phyloP scores from a whole-genome alignment of 35 echinoderm and acorn worm genomes.

The Acanthaster planci region DNA sequence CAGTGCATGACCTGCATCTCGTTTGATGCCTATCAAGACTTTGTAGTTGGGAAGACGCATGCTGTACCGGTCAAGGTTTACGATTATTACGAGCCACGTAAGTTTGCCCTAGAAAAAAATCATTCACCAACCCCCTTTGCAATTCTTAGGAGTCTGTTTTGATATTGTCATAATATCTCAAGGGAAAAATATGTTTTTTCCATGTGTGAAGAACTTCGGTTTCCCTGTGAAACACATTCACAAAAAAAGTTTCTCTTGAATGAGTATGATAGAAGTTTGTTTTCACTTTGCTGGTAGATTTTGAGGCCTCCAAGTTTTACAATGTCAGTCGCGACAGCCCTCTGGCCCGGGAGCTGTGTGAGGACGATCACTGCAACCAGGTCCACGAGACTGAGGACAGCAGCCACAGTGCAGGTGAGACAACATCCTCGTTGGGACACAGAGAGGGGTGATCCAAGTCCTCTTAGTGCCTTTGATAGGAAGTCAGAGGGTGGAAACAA shows the following conservation, averaged over 20 bases:
- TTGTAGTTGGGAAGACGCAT: slow-evolving; percentile 75
- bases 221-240: too few relatives aligned
- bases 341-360: slow-evolving; percentile 72
- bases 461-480: too few relatives aligned
- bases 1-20: slow-evolving; percentile 94
- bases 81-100: slow-evolving; percentile 98
- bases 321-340: slow-evolving; percentile 80
- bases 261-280: too few relatives aligned
- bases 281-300: slow-evolving; percentile 43
- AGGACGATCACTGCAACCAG: slow-evolving; percentile 81
- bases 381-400: slow-evolving; percentile 51
- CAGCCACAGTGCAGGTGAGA: slow-evolving; percentile 28
- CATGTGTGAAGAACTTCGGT: neutral
- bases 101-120: slow-evolving; percentile 26
- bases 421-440: too few relatives aligned
- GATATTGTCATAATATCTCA: neutral
- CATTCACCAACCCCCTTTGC: neutral
- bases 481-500: too few relatives aligned
- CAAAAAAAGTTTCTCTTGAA: too few relatives aligned
- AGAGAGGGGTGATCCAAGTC: too few relatives aligned
- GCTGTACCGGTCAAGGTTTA: slow-evolving; percentile 93
- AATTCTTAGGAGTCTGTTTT: neutral
- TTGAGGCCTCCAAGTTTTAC: slow-evolving; percentile 90
- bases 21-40: slow-evolving; percentile 75
- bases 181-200: neutral